A percentile compares a stretch with the other conserved stretches of the same genome.
Conservation (phyloP, 2,797 vertebrate genomes). For the Melanogrammus aeglefinus region DNA sequence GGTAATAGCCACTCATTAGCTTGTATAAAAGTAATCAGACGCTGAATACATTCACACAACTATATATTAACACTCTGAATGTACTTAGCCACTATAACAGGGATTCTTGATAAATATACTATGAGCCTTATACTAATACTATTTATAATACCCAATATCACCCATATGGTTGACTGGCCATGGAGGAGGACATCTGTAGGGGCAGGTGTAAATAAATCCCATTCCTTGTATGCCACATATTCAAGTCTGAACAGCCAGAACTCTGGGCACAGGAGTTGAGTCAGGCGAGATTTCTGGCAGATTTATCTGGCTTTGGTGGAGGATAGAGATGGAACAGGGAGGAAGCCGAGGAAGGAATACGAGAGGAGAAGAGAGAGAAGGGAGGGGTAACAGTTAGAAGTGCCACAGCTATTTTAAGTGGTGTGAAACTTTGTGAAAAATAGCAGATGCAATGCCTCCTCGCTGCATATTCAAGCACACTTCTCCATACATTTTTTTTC, state of each 20-base stretch:
- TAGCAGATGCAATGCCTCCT: conserved; percentile 29
- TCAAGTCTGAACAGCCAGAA: conserved; percentile 33
- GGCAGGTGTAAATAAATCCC: conserved; percentile 27
- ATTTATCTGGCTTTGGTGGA: conserved; percentile 34
- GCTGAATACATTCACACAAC: background rate
- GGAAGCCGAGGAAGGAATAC: background rate
- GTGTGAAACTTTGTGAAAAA: conserved; percentile 51
- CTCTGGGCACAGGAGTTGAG: conserved; percentile 25
- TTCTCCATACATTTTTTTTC: conserved; percentile 7
- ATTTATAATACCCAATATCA: background rate
- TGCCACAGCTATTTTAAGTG: conserved; percentile 41
- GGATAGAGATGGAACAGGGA: background rate
- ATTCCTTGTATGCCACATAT: conserved; percentile 33
- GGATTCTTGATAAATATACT: background rate
- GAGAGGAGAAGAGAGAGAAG: background rate
- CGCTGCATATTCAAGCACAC: conserved; percentile 27
- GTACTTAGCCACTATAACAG: background rate
- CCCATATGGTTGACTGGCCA: background rate
- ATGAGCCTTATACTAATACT: background rate
- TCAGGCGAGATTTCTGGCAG: conserved; percentile 52
- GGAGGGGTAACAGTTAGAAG: conserved; percentile 30
- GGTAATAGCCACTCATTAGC: background rate
- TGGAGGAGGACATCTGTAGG: background rate
- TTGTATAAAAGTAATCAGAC: background rate
- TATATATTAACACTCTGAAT: background rate